Percentiles rank a stretch among this genome's conserved stretches.
phyloP scores from a whole-genome alignment of 1,140 invertebrate genomes.

The Paralvinella palmiformis region DNA sequence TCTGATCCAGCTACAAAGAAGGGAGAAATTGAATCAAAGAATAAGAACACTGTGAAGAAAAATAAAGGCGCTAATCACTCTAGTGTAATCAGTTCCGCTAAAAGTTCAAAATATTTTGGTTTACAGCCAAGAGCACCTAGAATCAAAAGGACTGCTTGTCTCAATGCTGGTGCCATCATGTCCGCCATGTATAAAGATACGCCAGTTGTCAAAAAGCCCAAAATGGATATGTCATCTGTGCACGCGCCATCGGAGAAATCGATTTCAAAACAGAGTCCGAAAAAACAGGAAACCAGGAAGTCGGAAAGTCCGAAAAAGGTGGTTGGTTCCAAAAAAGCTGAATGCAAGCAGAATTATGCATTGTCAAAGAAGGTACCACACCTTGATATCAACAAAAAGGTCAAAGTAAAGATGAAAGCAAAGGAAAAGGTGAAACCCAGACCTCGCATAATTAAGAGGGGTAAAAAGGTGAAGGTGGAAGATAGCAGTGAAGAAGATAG shows the following conservation, averaged over 20 bases:
- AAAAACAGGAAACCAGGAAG: neutral
- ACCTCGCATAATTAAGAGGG: neutral
- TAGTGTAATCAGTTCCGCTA: too few relatives aligned
- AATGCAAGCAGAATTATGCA: neutral
- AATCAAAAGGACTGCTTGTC: slow-evolving; percentile 14
- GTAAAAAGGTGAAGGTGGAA: neutral
- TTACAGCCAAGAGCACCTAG: neutral
- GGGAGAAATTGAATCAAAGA: too few relatives aligned
- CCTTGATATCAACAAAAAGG: too few relatives aligned
- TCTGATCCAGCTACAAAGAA: too few relatives aligned
- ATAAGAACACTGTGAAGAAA: too few relatives aligned
- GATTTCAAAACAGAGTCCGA: neutral
- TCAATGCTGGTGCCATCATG: slow-evolving; percentile 17
- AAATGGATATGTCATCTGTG: too few relatives aligned
- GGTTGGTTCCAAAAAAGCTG: neutral
- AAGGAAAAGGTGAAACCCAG: neutral
- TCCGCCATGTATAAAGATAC: slow-evolving; percentile 12
- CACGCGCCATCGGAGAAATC: neutral
- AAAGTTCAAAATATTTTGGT: too few relatives aligned
- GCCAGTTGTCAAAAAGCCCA: neutral
- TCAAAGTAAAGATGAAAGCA: neutral
- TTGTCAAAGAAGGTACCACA: neutral
- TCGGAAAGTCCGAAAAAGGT: neutral
- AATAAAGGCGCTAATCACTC: too few relatives aligned
- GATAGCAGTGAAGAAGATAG: neutral